Evolutionary conservation across 2,113 vertebrate species (phyloP), one percentile per base, ranked within the genome.

Genomic region (Camarhynchus parvulus): DNA sequence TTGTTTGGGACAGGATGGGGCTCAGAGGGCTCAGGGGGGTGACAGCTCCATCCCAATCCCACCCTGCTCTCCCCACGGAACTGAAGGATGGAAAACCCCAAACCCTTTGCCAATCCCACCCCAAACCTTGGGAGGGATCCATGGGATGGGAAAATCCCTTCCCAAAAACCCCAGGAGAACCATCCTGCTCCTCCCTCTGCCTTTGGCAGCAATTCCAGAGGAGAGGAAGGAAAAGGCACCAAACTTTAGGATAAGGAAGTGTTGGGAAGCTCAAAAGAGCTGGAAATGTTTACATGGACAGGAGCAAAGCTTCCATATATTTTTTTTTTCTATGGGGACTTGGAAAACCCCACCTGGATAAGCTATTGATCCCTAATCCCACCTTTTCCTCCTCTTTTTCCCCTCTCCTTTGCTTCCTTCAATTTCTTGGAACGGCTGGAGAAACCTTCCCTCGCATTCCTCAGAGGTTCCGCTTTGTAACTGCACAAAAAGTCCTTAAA

Each of bases 261-360:
- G 67, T 63, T 44, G 5, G 58, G 88, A 23, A 84, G 84, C 92
- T 52, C 10, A 67, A 9, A 79, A 70, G 56, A 68, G 93, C 70
- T 83, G 88, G 28, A 74, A 64, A 76, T 96, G 97, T 97, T 98
- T 97, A 97, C 97, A 96, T 75, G 89, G 93, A 92, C 39, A 92
- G 96, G 96, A 95, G 87, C 86, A 50, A 79, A 92, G 80, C 49
- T 90, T 87, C 94, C 89, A 23, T 89, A 35, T 88, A 18, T 30
- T 52, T 28, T 52, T 87, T 88, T 53, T 53, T 53, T 30, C 75
- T 47, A 11, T 33, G 93, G 92, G 95, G 67, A 47, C 33, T 47
- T 89, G 67, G n/a, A 53, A 55, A 83, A 11, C 87, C 93, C 83
- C 87, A 9, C 35, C 35, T 89, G 62, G 62, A 95, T 95, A 94